A percentile compares a stretch with the other conserved stretches of the same genome.
Evolutionary conservation across 2,113 vertebrate genomes (phyloP).

Genomic region (Sylvilagus bachmani): DNA sequence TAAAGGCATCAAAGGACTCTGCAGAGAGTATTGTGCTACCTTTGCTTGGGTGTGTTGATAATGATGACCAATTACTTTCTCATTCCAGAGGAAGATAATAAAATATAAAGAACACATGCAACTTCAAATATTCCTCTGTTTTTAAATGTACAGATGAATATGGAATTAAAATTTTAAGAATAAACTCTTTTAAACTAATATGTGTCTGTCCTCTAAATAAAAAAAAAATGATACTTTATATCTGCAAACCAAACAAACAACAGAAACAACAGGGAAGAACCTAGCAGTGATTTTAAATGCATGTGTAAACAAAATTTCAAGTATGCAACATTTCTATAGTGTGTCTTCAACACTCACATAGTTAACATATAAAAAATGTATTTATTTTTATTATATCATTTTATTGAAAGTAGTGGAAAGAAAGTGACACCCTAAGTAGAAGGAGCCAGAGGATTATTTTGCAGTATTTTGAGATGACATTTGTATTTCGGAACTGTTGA

Average conservation of each 20-base stretch:
- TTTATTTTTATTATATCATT: not conserved
- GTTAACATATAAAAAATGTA: not conserved
- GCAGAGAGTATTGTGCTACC: not conserved
- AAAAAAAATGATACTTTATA: not conserved
- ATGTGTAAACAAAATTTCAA: not conserved
- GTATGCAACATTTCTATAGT: not conserved
- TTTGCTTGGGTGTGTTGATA: not conserved
- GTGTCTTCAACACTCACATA: constrained; percentile 16
- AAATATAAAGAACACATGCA: not conserved
- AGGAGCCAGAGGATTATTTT: not conserved
- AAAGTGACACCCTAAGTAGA: not conserved
- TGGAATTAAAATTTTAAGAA: constrained; percentile 4
- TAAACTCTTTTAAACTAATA: not conserved
- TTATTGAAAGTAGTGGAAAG: not conserved
- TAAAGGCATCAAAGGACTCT: not conserved
- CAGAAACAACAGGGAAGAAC: not conserved
- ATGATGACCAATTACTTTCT: not conserved
- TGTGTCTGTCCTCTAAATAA: not conserved
- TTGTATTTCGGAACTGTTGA: constrained; percentile 32
- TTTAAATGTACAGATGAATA: not conserved
- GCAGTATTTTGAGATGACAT: constrained; percentile 13
- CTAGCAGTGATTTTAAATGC: not conserved
- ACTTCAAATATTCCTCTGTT: not conserved
- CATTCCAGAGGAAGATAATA: not conserved
- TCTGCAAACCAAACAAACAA: not conserved